These are phyloP conservation scores for Crossaster papposus DNA, from an alignment of 53 echinoderm and acorn worm genomes.

Conservation along the genomic window DNA sequence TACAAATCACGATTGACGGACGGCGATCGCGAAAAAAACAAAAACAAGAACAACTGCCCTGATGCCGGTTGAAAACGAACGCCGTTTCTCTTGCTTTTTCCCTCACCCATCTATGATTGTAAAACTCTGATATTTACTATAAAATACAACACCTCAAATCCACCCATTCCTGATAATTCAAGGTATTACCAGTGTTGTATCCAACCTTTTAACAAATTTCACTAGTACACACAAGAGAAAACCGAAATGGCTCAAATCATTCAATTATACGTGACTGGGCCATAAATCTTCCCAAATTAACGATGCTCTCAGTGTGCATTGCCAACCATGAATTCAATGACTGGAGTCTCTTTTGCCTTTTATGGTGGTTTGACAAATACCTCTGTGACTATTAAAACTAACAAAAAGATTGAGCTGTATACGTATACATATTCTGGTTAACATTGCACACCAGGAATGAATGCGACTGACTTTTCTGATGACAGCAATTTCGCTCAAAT, in stretches of 20 bases:
- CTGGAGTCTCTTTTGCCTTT: constrained; percentile 20
- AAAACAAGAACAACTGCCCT: too few relatives aligned
- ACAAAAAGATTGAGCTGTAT: neutral
- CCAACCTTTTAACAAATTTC: neutral
- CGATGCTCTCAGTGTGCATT: neutral
- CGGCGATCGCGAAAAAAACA: neutral
- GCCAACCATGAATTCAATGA: constrained; percentile 1
- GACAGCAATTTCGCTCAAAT: too few relatives aligned
- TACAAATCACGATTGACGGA: neutral
- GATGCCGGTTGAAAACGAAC: too few relatives aligned
- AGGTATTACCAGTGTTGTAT: too few relatives aligned
- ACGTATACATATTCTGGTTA: neutral
- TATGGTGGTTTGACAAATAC: constrained; percentile 49
- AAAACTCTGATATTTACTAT: too few relatives aligned
- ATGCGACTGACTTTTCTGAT: too few relatives aligned
- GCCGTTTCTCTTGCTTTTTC: too few relatives aligned
- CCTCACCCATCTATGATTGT: too few relatives aligned
- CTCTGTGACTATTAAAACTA: neutral
- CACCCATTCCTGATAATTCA: too few relatives aligned
- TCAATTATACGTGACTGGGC: neutral
- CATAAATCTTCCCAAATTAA: constrained; percentile 11
- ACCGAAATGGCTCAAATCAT: constrained; percentile 23
- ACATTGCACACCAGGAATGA: too few relatives aligned
- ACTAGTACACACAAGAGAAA: constrained; percentile 1
- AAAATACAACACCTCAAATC: too few relatives aligned